phyloP scores from a whole-genome alignment of 2,797 vertebrate genomes.

The Pygocentrus nattereri region DNA sequence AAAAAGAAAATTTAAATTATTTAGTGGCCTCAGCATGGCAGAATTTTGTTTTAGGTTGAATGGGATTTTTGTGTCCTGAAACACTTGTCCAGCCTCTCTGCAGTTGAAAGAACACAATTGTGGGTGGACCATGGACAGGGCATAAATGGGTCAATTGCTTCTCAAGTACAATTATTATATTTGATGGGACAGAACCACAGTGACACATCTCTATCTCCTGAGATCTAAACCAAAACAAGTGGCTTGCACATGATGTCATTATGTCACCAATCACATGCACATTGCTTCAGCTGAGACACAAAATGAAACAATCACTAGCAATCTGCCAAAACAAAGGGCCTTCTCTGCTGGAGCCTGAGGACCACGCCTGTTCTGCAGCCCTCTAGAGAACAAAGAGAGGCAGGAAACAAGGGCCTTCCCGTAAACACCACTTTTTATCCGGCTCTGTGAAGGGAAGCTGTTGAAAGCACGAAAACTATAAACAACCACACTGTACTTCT shows the following conservation, averaged over 20 bases:
- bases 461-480: background rate
- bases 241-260: constrained; percentile 12
- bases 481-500: background rate
- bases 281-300: constrained; percentile 6
- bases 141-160: too few relatives aligned
- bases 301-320: background rate
- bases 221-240: constrained; percentile 23
- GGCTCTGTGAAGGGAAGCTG: background rate
- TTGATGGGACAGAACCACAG: background rate
- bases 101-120: too few relatives aligned
- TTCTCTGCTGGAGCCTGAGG: background rate
- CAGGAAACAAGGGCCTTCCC: background rate
- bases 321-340: constrained; percentile 17
- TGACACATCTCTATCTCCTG: background rate
- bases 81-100: too few relatives aligned
- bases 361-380: background rate
- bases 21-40: too few relatives aligned
- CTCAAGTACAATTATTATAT: too few relatives aligned
- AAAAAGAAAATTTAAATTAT: too few relatives aligned
- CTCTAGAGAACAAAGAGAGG: constrained; percentile 35
- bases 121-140: background rate
- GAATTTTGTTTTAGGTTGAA: too few relatives aligned
- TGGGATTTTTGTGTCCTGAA: too few relatives aligned
- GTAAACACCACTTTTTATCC: background rate
- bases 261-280: constrained; percentile 13